Conservation (phyloP, 2,113 vertebrate genomes). For the Saccopteryx leptura region DNA sequence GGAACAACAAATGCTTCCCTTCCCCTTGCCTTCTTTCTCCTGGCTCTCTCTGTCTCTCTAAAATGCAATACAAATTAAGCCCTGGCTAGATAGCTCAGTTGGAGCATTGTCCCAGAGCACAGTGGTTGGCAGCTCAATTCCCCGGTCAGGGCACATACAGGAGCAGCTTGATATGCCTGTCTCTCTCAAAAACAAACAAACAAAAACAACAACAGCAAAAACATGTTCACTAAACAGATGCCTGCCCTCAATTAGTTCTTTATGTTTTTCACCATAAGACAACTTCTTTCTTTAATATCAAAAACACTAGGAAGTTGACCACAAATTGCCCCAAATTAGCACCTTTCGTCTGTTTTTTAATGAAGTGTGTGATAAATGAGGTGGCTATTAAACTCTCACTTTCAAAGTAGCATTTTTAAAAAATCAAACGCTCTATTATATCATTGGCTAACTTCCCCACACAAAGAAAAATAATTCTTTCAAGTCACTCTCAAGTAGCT, state of each 20-base stretch:
- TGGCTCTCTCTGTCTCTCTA: too few species aligned
- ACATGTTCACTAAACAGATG: neutral
- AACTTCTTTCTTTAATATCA: neutral
- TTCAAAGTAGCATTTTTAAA: neutral
- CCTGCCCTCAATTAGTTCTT: neutral
- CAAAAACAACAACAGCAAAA: too few species aligned
- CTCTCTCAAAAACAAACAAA: too few species aligned
- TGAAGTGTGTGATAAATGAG: neutral
- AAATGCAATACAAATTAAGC: too few species aligned
- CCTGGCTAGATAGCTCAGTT: too few species aligned
- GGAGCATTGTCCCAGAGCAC: too few species aligned
- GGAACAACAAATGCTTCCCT: too few species aligned
- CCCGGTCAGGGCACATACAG: too few species aligned
- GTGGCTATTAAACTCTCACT: neutral
- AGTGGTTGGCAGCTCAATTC: too few species aligned
- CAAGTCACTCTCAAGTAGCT: neutral
- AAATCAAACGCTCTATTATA: neutral
- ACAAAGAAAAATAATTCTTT: neutral
- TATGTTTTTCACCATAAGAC: neutral
- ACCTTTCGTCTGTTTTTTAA: neutral
- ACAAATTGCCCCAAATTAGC: constrained; percentile 5
- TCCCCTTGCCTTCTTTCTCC: too few species aligned
- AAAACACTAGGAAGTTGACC: neutral
- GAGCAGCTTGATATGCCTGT: too few species aligned
- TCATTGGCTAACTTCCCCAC: neutral